Evolutionary conservation across 2,888 invertebrate genomes (phyloP), one percentile per base, ranked within the genome.

Genomic region (Drosophila macrospina): DNA sequence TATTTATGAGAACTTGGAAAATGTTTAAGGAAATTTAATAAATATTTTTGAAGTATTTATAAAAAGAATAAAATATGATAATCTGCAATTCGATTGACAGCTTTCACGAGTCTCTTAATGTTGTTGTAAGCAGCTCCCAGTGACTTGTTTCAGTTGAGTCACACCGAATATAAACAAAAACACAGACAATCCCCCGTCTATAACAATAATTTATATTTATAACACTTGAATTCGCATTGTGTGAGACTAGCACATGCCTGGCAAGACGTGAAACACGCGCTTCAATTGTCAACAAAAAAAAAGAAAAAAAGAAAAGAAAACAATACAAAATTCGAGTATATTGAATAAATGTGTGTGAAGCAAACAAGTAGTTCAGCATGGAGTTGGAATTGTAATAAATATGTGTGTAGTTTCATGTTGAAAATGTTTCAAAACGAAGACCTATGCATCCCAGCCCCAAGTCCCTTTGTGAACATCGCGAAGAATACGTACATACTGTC

Each of bases 191-290:
- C 69, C 69, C 69, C 57, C 16, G 11, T 45, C 32, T 32, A 30
- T 2, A 57, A 65, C 59, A 67, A 76, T 75, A 32, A 54, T 63
- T 65, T 52, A 62, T 68, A 66, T 64, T 68, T 60, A 63, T 47
- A 69, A 28, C 57, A 47, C 51, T 51, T 24, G 32, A 16, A 64
- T 7, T 57, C 47, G 20, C 44, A 55, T 55, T 55, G 44, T 55
- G 11, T 24, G 44, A 30, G 34, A 34, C 2, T 51, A 13, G 15
- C 24, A 36, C 36, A 37, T 26, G 26, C 7, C 24, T 13, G n/a
- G 39, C 16, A 15, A 16, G 24, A 28, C 55, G 34, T 44, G 24
- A 24, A 34, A 44, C 42, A 55, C 55, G 55, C 44, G 55, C 24
- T 24, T 50, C 8, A 50, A 24, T 36, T 50, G 36, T 50, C 50